Evolutionary conservation across 2,888 invertebrate genomes (phyloP), one percentile per base, ranked within the genome.

Genomic region (Ametastegia equiseti): DNA sequence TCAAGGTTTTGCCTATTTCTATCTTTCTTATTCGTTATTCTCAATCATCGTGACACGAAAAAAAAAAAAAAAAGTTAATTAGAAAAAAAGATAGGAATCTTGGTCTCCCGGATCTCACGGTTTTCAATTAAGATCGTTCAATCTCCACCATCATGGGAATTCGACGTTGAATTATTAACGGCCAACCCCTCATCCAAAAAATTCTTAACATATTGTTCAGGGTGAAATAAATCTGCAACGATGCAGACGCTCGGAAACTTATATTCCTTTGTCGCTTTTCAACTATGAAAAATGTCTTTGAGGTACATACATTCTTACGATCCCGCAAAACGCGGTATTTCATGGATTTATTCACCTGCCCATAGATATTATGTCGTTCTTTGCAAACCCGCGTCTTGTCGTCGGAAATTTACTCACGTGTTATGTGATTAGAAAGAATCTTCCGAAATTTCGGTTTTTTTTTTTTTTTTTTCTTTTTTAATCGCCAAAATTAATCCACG

Each of bases 71-170:
- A 30, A 60, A 27, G 67, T 67, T 67, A 67, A 67, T 67, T 67
- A 23, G 60, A 60, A 30, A 27, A 60, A 60, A 30, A 15, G 30
- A 60, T 60, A 27, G 2, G n/a, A n/a, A n/a, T n/a, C 11, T 5
- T 5, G 30, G 1, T 60, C 15, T 60, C 23, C 23, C 11, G 23
- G 30, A 30, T 27, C 15, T 30, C 15, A 30, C 15, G 15, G 39
- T 67, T 67, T 39, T 67, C 67, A 67, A 67, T 67, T 39, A 9
- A 36, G 19, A 67, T 11, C 33, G 13, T 63, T 36, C n/a, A n/a
- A 33, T 63, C 30, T 13, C 13, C 33, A n/a, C n/a, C n/a, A n/a
- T n/a, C n/a, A n/a, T n/a, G n/a, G n/a, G n/a, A n/a, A n/a, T n/a
- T n/a, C n/a, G n/a, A n/a, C n/a, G n/a, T n/a, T n/a, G n/a, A 33